Conservation (phyloP, 2,888 invertebrate species). For the Nephrotoma appendiculata region DNA sequence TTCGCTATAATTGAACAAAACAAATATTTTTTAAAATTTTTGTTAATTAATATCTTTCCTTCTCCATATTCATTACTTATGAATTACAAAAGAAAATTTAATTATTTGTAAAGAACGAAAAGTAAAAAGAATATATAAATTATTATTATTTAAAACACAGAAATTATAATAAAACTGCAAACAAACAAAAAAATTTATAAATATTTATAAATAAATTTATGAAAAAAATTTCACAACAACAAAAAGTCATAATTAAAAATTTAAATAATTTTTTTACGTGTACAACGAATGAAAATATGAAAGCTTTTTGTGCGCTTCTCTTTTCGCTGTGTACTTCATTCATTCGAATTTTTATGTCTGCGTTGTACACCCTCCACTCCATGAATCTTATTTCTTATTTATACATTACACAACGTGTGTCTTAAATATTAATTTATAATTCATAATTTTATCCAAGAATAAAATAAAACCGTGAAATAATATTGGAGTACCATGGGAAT, state of each 20-base stretch:
- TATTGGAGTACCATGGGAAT: not conserved
- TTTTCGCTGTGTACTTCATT: not conserved
- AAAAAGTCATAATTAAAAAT: not conserved
- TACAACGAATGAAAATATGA: not conserved
- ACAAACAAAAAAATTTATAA: not conserved
- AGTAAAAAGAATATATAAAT: not conserved
- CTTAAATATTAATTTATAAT: not conserved
- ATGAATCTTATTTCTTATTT: not conserved
- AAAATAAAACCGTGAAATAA: not conserved
- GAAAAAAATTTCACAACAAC: not conserved
- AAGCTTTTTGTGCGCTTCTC: not conserved
- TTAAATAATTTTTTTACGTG: not conserved
- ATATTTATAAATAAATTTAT: not conserved
- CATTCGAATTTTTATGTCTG: not conserved
- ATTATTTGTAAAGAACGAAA: not conserved
- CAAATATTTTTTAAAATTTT: not conserved
- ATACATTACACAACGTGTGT: not conserved
- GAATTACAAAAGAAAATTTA: not conserved
- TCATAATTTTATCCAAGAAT: not conserved
- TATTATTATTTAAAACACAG: not conserved
- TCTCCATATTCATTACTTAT: not conserved
- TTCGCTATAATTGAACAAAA: not conserved
- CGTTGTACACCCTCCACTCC: not conserved
- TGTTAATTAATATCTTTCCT: not conserved
- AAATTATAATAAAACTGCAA: not conserved